Evolutionary conservation across 92 coral and sea anemone genomes (phyloP).

Genomic region (Micromussa lordhowensis): DNA sequence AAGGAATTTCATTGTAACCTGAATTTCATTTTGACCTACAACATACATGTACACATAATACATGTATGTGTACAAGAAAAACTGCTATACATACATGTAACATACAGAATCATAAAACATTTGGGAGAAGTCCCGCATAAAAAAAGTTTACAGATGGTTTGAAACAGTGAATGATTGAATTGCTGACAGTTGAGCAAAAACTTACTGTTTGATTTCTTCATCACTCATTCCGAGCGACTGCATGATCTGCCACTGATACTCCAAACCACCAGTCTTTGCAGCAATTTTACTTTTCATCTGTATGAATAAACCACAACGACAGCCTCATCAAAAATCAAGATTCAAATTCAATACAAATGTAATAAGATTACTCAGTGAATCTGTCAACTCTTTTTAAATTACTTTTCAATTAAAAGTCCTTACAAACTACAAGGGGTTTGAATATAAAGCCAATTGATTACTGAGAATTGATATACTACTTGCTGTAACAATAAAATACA

Average conservation of each 20-base stretch:
- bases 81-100: too few relatives aligned
- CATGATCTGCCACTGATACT: slow-evolving; percentile 97
- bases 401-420: not conserved
- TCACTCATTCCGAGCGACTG: slow-evolving; percentile 86
- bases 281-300: slow-evolving; percentile 96
- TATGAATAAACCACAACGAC: not conserved
- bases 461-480: too few relatives aligned
- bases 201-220: slow-evolving; percentile 85
- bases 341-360: not conserved
- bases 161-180: too few relatives aligned
- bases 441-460: not conserved
- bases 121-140: too few relatives aligned
- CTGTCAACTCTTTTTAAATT: not conserved
- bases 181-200: too few relatives aligned
- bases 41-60: too few relatives aligned
- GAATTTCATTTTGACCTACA: too few relatives aligned
- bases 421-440: not conserved
- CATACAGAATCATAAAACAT: too few relatives aligned
- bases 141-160: too few relatives aligned
- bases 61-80: too few relatives aligned
- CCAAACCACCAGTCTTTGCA: slow-evolving; percentile 92
- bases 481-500: not conserved
- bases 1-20: too few relatives aligned
- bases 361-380: not conserved
- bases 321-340: not conserved